These are phyloP conservation scores for Protobothrops mucrosquamatus DNA, from an alignment of 2,113 vertebrate genomes.

Conservation along the genomic window DNA sequence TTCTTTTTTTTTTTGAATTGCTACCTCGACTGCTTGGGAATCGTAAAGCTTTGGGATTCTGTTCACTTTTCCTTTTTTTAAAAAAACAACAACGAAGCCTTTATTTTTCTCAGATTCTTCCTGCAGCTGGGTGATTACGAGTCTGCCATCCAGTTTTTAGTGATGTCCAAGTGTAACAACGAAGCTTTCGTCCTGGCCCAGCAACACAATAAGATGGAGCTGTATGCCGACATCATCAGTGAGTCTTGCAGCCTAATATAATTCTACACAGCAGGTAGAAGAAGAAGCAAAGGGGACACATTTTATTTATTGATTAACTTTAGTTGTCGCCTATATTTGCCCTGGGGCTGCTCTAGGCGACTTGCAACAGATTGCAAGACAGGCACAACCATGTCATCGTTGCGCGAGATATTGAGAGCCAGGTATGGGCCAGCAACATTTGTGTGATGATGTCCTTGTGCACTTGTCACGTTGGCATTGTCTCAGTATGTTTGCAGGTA, in stretches of 20 bases:
- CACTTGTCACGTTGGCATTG: not conserved
- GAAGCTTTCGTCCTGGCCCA: constrained; percentile 97
- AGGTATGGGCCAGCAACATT: not conserved
- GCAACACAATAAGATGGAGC: constrained; percentile 96
- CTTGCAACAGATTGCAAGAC: not conserved
- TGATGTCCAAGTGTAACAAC: constrained; percentile 93
- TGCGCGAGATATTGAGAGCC: not conserved
- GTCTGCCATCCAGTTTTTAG: constrained; percentile 95
- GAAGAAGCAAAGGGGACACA: not conserved
- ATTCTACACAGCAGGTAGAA: not conserved
- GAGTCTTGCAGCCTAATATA: constrained; percentile 55
- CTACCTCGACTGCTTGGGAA: not conserved
- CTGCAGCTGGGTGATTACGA: constrained; percentile 89
- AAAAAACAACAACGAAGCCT: constrained; percentile 31
- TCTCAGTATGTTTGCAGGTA: not conserved
- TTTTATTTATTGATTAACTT: not conserved
- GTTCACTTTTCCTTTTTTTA: not conserved
- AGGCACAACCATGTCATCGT: not conserved
- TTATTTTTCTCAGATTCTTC: constrained; percentile 82
- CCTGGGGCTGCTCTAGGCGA: not conserved
- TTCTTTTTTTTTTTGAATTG: not conserved
- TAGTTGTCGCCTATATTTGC: not conserved
- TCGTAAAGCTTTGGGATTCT: not conserved
- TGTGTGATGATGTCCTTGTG: not conserved
- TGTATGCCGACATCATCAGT: constrained; percentile 97